Conservation (phyloP, 2,888 invertebrate genomes). For the Pyralis farinalis region DNA sequence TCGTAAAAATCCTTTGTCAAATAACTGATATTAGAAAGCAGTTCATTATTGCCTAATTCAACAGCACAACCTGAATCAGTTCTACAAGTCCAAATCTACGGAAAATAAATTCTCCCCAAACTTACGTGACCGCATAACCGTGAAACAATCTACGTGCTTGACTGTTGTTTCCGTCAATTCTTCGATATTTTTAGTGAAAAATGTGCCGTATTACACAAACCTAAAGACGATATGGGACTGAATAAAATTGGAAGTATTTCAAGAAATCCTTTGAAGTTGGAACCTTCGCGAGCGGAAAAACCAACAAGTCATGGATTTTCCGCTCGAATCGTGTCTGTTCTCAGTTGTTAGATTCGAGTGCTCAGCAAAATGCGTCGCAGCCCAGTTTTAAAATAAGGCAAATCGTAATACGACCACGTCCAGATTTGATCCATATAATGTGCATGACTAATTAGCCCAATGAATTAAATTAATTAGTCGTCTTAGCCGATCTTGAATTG, state of each 20-base stretch:
- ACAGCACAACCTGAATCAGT: constrained; percentile 14
- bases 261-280: constrained; percentile 15
- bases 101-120: constrained; percentile 46
- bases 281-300: constrained; percentile 19
- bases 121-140: constrained; percentile 52
- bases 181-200: constrained; percentile 6
- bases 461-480: no score
- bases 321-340: constrained; percentile 12
- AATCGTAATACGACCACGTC: no score
- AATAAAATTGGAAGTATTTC: constrained; percentile 10
- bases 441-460: no score
- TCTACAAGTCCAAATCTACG: constrained; percentile 18
- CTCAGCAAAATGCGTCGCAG: no score
- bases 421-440: no score
- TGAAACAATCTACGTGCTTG: constrained; percentile 49
- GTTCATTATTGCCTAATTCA: constrained; percentile 1
- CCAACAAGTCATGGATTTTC: constrained; percentile 17
- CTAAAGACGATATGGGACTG: not conserved
- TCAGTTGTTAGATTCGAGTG: constrained; percentile 2
- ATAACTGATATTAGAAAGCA: no score
- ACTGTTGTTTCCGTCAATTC: constrained; percentile 30
- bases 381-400: no score
- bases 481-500: no score
- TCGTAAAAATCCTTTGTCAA: no score
- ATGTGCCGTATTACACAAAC: constrained; percentile 6